phyloP scores from a whole-genome alignment of 2,888 invertebrate genomes.

The Antheraea yamamai region DNA sequence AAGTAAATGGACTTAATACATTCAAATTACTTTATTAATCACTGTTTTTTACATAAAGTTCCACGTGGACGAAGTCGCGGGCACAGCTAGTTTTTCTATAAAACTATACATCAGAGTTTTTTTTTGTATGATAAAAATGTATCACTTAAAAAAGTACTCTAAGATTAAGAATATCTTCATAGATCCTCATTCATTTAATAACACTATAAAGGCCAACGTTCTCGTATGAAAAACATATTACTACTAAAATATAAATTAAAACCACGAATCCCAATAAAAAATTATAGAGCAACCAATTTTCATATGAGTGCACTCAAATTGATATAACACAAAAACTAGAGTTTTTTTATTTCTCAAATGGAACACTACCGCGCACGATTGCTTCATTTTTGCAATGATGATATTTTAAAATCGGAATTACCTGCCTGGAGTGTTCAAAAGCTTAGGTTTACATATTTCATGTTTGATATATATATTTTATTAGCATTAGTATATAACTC shows the following conservation, averaged over 20 bases:
- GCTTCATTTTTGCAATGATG: background rate
- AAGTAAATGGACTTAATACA: no score
- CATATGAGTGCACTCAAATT: slow-evolving; percentile 17
- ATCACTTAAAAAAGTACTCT: background rate
- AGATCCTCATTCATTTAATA: background rate
- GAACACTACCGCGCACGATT: background rate
- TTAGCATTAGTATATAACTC: background rate
- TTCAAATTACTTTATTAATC: no score
- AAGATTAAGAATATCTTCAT: background rate
- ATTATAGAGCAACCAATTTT: slow-evolving; percentile 6
- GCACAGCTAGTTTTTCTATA: no score
- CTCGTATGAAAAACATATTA: background rate
- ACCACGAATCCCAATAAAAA: background rate
- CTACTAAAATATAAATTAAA: slow-evolving; percentile 3
- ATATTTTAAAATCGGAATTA: background rate
- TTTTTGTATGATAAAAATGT: background rate
- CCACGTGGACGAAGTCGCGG: no score
- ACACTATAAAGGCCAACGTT: background rate
- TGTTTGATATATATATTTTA: background rate
- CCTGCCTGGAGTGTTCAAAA: background rate
- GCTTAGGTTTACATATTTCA: background rate
- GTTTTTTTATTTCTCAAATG: background rate
- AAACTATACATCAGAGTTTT: background rate
- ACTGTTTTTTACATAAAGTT: no score
- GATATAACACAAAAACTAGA: slow-evolving; percentile 4